Evolutionary conservation across 2,113 vertebrate genomes (phyloP).

Genomic region (Gasterosteus aculeatus): DNA sequence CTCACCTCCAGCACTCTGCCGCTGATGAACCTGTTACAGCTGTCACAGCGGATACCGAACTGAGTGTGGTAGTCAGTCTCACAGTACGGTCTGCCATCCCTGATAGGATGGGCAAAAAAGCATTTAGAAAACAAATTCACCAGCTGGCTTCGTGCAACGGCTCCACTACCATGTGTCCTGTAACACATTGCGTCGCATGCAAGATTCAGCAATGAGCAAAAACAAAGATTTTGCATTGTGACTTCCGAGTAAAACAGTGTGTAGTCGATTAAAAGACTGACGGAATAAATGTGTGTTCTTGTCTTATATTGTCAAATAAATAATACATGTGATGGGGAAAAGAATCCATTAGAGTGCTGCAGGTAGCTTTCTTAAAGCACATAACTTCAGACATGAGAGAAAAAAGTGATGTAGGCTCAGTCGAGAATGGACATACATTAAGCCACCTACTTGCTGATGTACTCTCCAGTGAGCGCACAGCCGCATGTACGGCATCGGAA

Average conservation of each 20-base stretch:
- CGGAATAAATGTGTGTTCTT: not conserved
- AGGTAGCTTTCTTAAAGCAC: not conserved
- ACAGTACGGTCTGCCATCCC: conserved; percentile 93
- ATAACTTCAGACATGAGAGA: not conserved
- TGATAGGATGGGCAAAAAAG: conserved; percentile 55
- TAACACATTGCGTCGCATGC: not conserved
- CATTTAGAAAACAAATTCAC: not conserved
- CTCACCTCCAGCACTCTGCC: conserved; percentile 96
- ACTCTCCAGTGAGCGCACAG: conserved; percentile 91
- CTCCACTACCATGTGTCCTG: conserved; percentile 6
- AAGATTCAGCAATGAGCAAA: not conserved
- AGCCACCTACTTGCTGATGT: conserved; percentile 96
- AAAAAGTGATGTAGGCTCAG: not conserved
- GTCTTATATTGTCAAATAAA: not conserved
- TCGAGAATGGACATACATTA: not conserved
- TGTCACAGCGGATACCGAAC: conserved; percentile 94
- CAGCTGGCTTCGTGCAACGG: not conserved
- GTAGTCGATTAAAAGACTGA: not conserved
- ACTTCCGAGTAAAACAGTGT: not conserved
- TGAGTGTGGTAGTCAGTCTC: conserved; percentile 94
- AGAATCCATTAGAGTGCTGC: not conserved
- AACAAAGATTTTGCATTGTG: not conserved
- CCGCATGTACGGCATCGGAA: conserved; percentile 95
- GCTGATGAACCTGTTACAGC: conserved; percentile 93
- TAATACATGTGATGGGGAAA: not conserved